Conservation (phyloP, 2,113 vertebrate genomes). For the Oncorhynchus masou region DNA sequence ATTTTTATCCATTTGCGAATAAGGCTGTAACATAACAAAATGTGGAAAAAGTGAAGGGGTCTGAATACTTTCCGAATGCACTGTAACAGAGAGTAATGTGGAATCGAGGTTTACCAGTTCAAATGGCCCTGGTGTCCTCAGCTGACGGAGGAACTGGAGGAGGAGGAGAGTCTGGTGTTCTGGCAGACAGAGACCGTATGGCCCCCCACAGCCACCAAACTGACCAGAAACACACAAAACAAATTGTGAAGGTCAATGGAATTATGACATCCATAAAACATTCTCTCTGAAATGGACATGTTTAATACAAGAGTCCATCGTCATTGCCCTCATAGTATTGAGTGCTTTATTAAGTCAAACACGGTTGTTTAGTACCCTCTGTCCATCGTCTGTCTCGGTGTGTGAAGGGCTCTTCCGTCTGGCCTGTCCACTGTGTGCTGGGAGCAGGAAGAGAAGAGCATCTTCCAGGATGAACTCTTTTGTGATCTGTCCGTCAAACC, state of each 20-base stretch:
- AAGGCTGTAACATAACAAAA: no score
- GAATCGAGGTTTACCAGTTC: slow-evolving; percentile 75
- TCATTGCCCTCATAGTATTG: no score
- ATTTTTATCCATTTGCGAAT: no score
- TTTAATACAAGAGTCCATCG: no score
- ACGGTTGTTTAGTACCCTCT: slow-evolving; percentile 54
- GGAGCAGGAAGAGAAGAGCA: slow-evolving; percentile 81
- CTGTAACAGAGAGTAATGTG: background rate
- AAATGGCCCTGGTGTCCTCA: slow-evolving; percentile 80
- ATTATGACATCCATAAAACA: no score
- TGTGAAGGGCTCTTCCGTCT: slow-evolving; percentile 54
- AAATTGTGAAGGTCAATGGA: no score
- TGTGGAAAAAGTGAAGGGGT: no score
- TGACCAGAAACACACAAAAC: slow-evolving; percentile 45
- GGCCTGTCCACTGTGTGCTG: slow-evolving; percentile 57
- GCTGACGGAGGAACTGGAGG: slow-evolving; percentile 78
- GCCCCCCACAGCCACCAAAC: slow-evolving; percentile 71
- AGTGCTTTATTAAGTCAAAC: no score
- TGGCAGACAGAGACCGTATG: slow-evolving; percentile 70
- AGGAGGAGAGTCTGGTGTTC: slow-evolving; percentile 77
- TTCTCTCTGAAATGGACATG: no score
- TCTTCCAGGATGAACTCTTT: slow-evolving; percentile 86
- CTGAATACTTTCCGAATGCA: no score
- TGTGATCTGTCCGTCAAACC: slow-evolving; percentile 77
- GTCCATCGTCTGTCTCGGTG: slow-evolving; percentile 35